phyloP scores from a whole-genome alignment of 2,888 invertebrate genomes.

The Ennomos fuscantarius region DNA sequence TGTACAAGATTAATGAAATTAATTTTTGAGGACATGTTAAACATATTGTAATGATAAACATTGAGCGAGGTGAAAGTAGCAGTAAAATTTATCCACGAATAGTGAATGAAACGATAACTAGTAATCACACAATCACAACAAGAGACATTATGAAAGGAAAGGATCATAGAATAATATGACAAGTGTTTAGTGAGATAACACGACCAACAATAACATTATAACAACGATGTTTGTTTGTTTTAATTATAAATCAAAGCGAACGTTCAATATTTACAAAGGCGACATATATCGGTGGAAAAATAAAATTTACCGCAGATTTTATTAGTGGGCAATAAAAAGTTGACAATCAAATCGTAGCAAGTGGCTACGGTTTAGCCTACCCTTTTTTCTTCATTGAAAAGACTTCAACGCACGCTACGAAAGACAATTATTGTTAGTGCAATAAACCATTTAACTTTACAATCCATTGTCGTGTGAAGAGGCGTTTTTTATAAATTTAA shows the following conservation, averaged over 20 bases:
- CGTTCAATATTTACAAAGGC: slow-evolving; percentile 47
- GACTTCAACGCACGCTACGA: slow-evolving; percentile 73
- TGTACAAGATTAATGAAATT: slow-evolving; percentile 1
- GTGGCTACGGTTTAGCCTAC: slow-evolving; percentile 7
- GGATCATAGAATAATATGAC: slow-evolving; percentile 11
- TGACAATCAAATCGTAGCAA: slow-evolving; percentile 1
- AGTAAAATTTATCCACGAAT: slow-evolving; percentile 24
- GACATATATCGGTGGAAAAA: slow-evolving; percentile 44
- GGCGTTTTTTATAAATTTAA: not conserved
- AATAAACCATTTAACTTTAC: slow-evolving; percentile 3
- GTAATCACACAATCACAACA: slow-evolving; percentile 22
- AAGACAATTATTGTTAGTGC: slow-evolving; percentile 12
- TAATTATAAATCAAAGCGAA: slow-evolving; percentile 47
- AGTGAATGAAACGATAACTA: slow-evolving; percentile 29
- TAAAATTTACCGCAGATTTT: slow-evolving; percentile 27
- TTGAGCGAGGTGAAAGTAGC: slow-evolving; percentile 34
- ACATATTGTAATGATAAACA: slow-evolving; percentile 25
- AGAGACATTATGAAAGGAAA: slow-evolving; percentile 20
- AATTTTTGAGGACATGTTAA: slow-evolving; percentile 20
- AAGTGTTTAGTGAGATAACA: slow-evolving; percentile 17
- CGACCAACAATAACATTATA: slow-evolving; percentile 13
- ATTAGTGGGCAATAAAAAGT: not conserved
- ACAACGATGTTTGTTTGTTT: slow-evolving; percentile 46
- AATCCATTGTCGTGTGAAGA: slow-evolving; percentile 6
- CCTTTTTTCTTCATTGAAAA: slow-evolving; percentile 57